Conservation (phyloP, 2,888 invertebrate species). For the Zele albiditarsus region DNA sequence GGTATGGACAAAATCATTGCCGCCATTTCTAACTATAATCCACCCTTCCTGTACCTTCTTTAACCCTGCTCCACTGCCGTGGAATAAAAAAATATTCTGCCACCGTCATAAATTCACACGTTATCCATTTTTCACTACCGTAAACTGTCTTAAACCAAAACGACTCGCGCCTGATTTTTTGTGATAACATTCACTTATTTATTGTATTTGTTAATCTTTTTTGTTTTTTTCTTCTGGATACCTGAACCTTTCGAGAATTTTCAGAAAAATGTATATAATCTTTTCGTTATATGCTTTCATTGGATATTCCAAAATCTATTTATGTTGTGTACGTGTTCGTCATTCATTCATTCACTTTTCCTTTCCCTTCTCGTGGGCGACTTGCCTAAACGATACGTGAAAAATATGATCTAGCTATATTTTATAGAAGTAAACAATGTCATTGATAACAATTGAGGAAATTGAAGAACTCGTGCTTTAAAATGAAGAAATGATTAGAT, state of each 20-base stretch:
- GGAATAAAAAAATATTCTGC: slow-evolving; percentile 42
- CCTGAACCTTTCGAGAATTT: not conserved
- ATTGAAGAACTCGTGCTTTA: slow-evolving; percentile 30
- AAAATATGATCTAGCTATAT: slow-evolving; percentile 23
- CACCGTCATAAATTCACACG: slow-evolving; percentile 15
- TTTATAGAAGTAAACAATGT: not conserved
- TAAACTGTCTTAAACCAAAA: slow-evolving; percentile 2
- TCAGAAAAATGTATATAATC: slow-evolving; percentile 8
- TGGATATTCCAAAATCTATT: slow-evolving; percentile 22
- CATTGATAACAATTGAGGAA: slow-evolving; percentile 10
- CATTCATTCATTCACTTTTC: not conserved
- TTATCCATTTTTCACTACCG: not conserved
- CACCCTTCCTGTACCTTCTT: not conserved
- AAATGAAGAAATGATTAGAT: slow-evolving; percentile 34
- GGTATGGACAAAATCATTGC: slow-evolving; percentile 21
- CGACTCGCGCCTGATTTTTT: slow-evolving; percentile 28
- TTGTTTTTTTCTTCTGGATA: slow-evolving; percentile 26
- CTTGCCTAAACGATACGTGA: slow-evolving; percentile 33
- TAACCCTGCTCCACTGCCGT: slow-evolving; percentile 2
- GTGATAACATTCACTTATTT: not conserved
- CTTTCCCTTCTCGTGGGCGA: not conserved
- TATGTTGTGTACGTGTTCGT: slow-evolving; percentile 24
- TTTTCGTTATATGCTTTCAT: not conserved
- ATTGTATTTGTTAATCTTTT: not conserved
- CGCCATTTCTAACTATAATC: not conserved